A percentile compares a stretch with the other conserved stretches of the same genome.
Evolutionary conservation across 2,113 vertebrate species (phyloP).

Genomic region (Elachura formosa): DNA sequence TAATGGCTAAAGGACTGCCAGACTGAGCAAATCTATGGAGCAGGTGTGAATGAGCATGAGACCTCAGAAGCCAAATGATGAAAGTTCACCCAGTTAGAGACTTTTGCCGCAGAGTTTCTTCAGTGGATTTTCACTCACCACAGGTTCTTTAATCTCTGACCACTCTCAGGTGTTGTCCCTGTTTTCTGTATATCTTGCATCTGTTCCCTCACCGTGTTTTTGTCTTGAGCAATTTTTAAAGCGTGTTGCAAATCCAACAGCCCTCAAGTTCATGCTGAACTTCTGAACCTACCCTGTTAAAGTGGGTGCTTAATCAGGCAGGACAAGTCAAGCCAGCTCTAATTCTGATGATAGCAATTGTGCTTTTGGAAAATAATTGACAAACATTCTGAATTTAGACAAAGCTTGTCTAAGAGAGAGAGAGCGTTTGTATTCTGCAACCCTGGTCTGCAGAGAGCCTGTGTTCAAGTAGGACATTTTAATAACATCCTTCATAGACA

Average conservation of each 20-base stretch:
- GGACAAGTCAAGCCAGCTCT: constrained; percentile 7
- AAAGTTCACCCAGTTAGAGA: not conserved
- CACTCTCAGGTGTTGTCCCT: not conserved
- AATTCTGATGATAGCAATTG: constrained; percentile 61
- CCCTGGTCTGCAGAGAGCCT: not conserved
- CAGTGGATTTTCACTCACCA: not conserved
- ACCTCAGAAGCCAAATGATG: not conserved
- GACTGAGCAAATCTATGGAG: not conserved
- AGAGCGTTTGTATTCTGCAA: not conserved
- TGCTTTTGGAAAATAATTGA: constrained; percentile 56
- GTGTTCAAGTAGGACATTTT: constrained; percentile 59
- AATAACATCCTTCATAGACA: constrained; percentile 44
- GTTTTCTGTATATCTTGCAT: not conserved
- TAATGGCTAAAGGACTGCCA: not conserved
- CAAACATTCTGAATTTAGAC: constrained; percentile 52
- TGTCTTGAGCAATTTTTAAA: not conserved
- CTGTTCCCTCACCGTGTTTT: not conserved
- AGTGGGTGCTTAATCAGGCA: constrained; percentile 48
- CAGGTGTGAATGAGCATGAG: not conserved
- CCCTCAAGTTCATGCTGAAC: constrained; percentile 17
- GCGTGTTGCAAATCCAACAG: not conserved
- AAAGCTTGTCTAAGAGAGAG: constrained; percentile 3
- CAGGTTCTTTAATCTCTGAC: not conserved
- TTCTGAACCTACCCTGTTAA: not conserved
- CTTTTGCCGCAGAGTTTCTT: not conserved